Base-by-base conservation (phyloP, 2,888 invertebrate species). In the Chrysina gloriosa region DNA sequence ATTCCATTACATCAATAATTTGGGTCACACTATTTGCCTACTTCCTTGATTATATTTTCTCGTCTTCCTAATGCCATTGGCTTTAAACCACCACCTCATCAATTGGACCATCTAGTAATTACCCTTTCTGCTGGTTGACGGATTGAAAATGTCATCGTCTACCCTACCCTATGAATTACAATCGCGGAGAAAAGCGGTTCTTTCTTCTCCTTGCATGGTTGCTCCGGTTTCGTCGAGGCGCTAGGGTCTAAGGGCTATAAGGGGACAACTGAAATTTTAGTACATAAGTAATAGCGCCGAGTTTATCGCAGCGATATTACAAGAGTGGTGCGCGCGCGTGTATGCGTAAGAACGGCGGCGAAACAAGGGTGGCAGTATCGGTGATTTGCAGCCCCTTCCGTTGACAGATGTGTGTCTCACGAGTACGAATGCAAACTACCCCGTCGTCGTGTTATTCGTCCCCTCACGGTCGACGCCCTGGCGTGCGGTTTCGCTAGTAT, bases 321-420 rank as follows among this genome's bases (percentile, higher is more conserved):
- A 6, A 29, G 47, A n/a, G 45, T 45, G 19, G 2, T 3, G 4
- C n/a, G 19, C n/a, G 21, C 19, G 21, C 21, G 7, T 45, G 9
- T 19, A 45, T 11, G 29, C 36, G 36, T 19, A 14, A 27, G 34
- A 9, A 21, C 21, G 23, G 29, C 23, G 36, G 19, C 2, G 36
- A n/a, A 21, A 23, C 36, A 36, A 56, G 56, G 36, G 56, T 21
- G 36, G 21, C 34, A 36, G 34, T 36, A 36, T 56, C 34, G 56
- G 56, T 56, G 56, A 56, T 56, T 56, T 36, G 56, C 56, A 56
- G 21, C 56, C 31, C 54, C 34, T 56, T 56, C 23, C 56, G 56
- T 56, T 56, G 56, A 56, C 56, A 56, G 56, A 56, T 56, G 56
- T 56, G 56, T 56, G 56, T 56, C 56, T 56, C 56, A 56, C 56